Base-by-base conservation (phyloP, 2,888 invertebrate species). In the Eupithecia inturbata region DNA sequence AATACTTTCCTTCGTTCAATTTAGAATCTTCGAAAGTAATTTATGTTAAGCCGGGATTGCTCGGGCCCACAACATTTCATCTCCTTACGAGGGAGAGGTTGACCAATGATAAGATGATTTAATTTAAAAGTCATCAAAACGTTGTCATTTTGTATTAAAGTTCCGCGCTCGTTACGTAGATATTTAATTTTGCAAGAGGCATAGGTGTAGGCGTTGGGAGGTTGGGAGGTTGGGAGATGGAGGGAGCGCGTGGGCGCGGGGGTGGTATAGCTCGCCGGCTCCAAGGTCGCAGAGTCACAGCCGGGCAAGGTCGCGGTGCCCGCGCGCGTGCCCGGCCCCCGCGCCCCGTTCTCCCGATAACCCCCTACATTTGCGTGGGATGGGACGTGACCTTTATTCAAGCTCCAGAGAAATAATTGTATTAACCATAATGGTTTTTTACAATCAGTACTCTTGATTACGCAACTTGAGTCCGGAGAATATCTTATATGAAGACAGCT, bases 241-340 rank as follows among this genome's bases (percentile, higher is more conserved):
- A 31, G 86, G 87, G 84, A 80, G 81, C 76, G 84, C 87, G 89
- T 86, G 83, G 88, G 88, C 86, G 88, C 71, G 78, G 78, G 39
- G 85, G 83, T 57, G 80, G 71, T 83, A 82, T 75, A 82, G 83
- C 80, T 84, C 86, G 83, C 84, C 88, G 89, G 92, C 90, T 92
- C 92, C 93, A 94, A 93, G 94, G 94, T 94, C 93, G 91, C 92
- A 91, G 93, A 94, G 94, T 94, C 94, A 94, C 93, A 90, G 93
- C 93, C 94, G 94, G 94, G 94, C 94, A 94, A 94, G 94, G 94
- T 94, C 93, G 87, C 87, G 88, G 89, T 91, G 92, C 92, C 93
- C 92, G 92, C 93, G 92, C 92, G 92, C 92, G 91, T 92, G 92
- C 91, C 89, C 88, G 84, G 82, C 78, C 85, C 78, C 78, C 36